Percentiles rank a stretch among this genome's conserved stretches.
These are phyloP conservation scores for Drosophila prostipennis DNA, from an alignment of 2,888 invertebrate genomes.

Conservation along the genomic window DNA sequence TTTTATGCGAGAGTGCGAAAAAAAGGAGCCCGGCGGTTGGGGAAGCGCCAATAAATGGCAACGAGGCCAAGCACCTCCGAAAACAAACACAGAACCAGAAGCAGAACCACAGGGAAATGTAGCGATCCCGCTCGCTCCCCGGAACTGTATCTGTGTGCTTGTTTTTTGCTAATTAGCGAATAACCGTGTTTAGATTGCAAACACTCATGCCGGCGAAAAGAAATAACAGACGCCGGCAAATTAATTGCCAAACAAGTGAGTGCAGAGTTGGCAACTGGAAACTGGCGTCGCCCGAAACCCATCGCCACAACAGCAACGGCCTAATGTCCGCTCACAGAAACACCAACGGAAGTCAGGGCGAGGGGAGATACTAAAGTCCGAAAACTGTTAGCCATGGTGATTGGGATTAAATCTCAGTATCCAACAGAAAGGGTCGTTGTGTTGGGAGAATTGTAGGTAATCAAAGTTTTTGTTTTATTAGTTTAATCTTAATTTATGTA, in stretches of 20 bases:
- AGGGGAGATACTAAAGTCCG: neutral
- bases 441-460: no score
- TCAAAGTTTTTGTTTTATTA: no score
- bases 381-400: neutral
- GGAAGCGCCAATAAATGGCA: conserved; percentile 71
- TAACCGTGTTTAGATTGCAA: conserved; percentile 81
- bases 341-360: conserved; percentile 23
- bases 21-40: conserved; percentile 40
- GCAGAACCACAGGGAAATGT: conserved; percentile 69
- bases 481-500: no score
- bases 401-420: no score
- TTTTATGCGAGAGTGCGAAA: conserved; percentile 64
- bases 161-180: conserved; percentile 80
- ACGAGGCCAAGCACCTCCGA: conserved; percentile 74
- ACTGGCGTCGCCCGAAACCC: conserved; percentile 50
- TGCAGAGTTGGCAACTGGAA: conserved; percentile 74
- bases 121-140: conserved; percentile 3
- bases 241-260: conserved; percentile 79
- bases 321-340: conserved; percentile 55
- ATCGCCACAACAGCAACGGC: conserved; percentile 40
- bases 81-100: conserved; percentile 64
- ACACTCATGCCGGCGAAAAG: conserved; percentile 76
- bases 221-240: conserved; percentile 75
- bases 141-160: conserved; percentile 57
- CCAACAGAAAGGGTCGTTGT: no score